phyloP scores from a whole-genome alignment of 2,888 invertebrate genomes.

The Steinernema hermaphroditum region DNA sequence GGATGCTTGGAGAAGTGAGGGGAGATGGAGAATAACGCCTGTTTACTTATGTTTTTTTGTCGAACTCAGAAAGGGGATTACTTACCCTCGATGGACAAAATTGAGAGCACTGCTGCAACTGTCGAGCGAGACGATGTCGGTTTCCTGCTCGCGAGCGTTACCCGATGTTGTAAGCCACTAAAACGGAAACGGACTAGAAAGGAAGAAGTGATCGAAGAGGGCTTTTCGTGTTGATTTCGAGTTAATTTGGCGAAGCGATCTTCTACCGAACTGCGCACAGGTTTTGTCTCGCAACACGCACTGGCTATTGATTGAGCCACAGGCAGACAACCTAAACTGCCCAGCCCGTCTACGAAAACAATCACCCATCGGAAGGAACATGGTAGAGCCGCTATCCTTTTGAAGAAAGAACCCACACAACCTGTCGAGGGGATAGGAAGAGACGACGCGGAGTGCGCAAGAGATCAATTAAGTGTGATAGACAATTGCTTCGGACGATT shows the following conservation, averaged over 20 bases:
- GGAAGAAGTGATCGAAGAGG: not conserved
- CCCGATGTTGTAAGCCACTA: conserved; percentile 29
- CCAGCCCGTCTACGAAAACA: conserved; percentile 23
- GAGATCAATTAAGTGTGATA: not conserved
- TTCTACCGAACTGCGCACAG: conserved; percentile 21
- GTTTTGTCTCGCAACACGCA: conserved; percentile 19
- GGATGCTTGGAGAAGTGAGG: not conserved
- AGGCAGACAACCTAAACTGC: conserved; percentile 25
- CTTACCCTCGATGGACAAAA: conserved; percentile 27
- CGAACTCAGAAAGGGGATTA: not conserved
- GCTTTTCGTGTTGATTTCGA: not conserved
- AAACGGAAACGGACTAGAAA: not conserved
- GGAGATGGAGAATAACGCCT: not conserved
- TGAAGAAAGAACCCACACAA: not conserved
- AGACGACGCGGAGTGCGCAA: not conserved
- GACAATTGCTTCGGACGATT: not conserved
- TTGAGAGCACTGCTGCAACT: conserved; percentile 43
- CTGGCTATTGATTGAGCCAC: conserved; percentile 15
- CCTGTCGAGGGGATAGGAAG: not conserved
- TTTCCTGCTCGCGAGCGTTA: conserved; percentile 24
- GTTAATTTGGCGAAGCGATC: conserved; percentile 3
- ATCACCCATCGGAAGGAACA: conserved; percentile 19
- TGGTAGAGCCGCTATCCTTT: conserved; percentile 21
- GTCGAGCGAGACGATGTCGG: conserved; percentile 41
- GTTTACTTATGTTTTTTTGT: not conserved